Percentiles rank a stretch among this genome's conserved stretches.
Conservation (phyloP, 2,113 vertebrate species). For the Polypterus senegalus region DNA sequence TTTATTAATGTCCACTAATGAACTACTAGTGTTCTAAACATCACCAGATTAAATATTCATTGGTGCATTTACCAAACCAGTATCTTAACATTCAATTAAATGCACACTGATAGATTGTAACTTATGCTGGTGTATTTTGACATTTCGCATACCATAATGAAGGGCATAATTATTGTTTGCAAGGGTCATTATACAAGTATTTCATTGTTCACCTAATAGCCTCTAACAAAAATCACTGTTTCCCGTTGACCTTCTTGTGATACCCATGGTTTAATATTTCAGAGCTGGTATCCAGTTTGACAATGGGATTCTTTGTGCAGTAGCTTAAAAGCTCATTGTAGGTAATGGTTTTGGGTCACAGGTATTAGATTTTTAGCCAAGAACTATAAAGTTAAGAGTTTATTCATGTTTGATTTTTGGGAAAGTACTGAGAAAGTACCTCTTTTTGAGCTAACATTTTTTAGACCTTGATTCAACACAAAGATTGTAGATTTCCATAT, state of each 20-base stretch:
- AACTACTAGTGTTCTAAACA: too few relatives aligned
- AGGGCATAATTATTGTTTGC: conserved; percentile 29
- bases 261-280: conserved; percentile 44
- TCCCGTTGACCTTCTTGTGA: conserved; percentile 26
- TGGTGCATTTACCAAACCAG: neutral
- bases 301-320: conserved; percentile 40
- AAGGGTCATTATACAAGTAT: conserved; percentile 27
- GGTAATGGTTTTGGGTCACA: conserved; percentile 35
- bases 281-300: conserved; percentile 32
- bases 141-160: conserved; percentile 22
- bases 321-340: conserved; percentile 21
- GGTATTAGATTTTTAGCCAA: neutral
- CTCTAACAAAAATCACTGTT: conserved; percentile 32
- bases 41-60: too few relatives aligned
- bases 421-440: too few relatives aligned
- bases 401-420: too few relatives aligned
- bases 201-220: conserved; percentile 24
- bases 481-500: too few relatives aligned
- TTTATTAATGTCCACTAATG: too few relatives aligned
- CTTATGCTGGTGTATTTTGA: conserved; percentile 16
- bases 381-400: too few relatives aligned
- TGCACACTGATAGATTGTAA: conserved; percentile 9
- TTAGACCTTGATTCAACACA: too few relatives aligned
- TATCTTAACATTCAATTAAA: neutral
- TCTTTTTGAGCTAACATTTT: too few relatives aligned